A percentile compares a stretch with the other conserved stretches of the same genome.
Conservation (phyloP, 2,113 vertebrate genomes). For the Synchiropus splendidus region DNA sequence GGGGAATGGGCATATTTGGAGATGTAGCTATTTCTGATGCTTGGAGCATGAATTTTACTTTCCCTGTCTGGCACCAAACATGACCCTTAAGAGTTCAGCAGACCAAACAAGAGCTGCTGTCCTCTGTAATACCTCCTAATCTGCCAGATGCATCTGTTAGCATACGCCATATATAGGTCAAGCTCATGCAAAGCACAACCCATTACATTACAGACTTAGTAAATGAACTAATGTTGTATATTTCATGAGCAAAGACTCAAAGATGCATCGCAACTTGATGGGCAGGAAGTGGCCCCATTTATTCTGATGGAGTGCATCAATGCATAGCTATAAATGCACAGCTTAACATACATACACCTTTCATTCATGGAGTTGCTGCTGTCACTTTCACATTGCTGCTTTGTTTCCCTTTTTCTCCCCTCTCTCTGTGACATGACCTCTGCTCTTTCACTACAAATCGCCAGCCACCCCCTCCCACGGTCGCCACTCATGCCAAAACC, state of each 20-base stretch:
- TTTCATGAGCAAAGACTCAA: background rate
- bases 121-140: slow-evolving; percentile 25
- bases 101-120: slow-evolving; percentile 6
- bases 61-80: background rate
- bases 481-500: no score
- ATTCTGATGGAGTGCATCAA: no score
- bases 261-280: no score
- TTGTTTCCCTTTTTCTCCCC: no score
- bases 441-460: no score
- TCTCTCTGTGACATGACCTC: no score
- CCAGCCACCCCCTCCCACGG: no score
- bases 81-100: slow-evolving; percentile 3
- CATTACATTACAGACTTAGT: slow-evolving; percentile 5
- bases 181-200: slow-evolving; percentile 1
- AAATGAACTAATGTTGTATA: slow-evolving; percentile 3
- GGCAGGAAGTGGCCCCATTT: no score
- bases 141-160: slow-evolving; percentile 33
- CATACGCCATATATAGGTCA: slow-evolving; percentile 25
- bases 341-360: no score
- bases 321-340: no score
- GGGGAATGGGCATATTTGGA: slow-evolving; percentile 16
- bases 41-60: background rate
- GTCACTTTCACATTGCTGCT: no score
- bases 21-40: slow-evolving; percentile 24
- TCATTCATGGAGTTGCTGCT: no score